Evolutionary conservation across 1,140 invertebrate species (phyloP), one percentile per base, ranked within the genome.

Genomic region (Diabrotica undecimpunctata): DNA sequence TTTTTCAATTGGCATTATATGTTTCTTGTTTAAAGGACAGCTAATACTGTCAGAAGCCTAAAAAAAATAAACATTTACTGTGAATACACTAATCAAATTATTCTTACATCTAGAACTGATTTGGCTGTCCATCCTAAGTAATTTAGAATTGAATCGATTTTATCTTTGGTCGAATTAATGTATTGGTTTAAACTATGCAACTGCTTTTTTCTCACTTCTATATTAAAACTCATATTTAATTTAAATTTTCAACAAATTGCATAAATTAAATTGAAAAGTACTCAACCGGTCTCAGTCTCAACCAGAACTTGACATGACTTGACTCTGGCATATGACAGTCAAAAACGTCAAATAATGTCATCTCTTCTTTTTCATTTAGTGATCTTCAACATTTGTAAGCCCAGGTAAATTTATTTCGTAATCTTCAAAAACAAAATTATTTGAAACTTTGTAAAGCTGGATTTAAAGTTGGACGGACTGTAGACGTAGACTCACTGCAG

Each of bases 11-110:
- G 75, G 74, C 46, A 85, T 66, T 65, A 72, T 73, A 71, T 85
- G 84, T 0, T 76, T 76, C 6, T 72, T 51, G 72, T 83, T 74
- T 50, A 83, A 77, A 0, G 81, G 80, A 67, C 84, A 85, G 9
- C 64, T 68, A 0, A 82, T 64, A 13, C 71, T 67, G 14, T 70
- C 66, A n/a, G 74, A 74, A 66, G 73, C 52, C 67, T 69, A 51
- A 51, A 63, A 66, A 54, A 61, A 54, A 61, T 50, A 52, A 9
- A 59, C 7, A 62, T 53, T 25, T 68, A 66, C 59, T n/a, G 14
- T 41, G 38, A 57, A 56, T 64, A 65, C 52, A 68, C 64, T 52
- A 61, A 51, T 8, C 56, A 61, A 65, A 39, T 41, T 46, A 41
- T 10, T 50, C 14, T 66, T 72, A 75, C 71, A 61, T 71, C 65